A percentile compares a stretch with the other conserved stretches of the same genome.
Conservation (phyloP, 1,140 invertebrate genomes). For the Phymastichus coffea region DNA sequence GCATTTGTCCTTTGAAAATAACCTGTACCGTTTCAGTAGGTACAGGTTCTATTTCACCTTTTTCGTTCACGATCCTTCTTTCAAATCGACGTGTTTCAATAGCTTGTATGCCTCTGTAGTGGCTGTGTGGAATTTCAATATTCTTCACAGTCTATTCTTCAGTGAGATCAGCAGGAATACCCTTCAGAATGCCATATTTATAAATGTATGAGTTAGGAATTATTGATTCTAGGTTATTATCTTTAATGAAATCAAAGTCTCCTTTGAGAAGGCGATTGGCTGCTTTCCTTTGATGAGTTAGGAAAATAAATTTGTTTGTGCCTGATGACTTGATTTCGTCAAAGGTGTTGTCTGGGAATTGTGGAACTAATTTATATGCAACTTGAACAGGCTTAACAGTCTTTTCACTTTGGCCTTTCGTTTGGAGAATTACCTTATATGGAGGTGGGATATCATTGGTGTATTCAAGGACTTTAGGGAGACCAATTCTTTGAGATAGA, state of each 20-base stretch:
- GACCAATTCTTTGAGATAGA: too few relatives aligned
- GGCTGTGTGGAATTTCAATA: background rate
- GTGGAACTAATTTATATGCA: background rate
- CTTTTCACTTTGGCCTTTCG: background rate
- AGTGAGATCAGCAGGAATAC: background rate
- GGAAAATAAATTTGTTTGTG: background rate
- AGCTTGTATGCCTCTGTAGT: background rate
- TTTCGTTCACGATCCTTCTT: background rate
- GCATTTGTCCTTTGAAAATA: background rate
- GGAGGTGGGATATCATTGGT: background rate
- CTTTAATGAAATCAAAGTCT: background rate
- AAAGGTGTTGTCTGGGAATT: background rate
- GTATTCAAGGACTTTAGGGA: too few relatives aligned
- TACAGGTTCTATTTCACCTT: background rate
- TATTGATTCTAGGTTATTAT: background rate
- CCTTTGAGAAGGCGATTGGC: background rate
- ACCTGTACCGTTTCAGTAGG: background rate
- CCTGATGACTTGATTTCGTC: background rate
- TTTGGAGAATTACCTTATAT: background rate
- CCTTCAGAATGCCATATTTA: too few relatives aligned
- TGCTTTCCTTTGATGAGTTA: background rate
- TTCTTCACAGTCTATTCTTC: background rate
- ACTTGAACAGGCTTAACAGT: background rate
- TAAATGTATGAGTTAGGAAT: background rate
- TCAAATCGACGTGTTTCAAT: background rate